phyloP scores from a whole-genome alignment of 2,888 invertebrate species.

The Philaethria dido region DNA sequence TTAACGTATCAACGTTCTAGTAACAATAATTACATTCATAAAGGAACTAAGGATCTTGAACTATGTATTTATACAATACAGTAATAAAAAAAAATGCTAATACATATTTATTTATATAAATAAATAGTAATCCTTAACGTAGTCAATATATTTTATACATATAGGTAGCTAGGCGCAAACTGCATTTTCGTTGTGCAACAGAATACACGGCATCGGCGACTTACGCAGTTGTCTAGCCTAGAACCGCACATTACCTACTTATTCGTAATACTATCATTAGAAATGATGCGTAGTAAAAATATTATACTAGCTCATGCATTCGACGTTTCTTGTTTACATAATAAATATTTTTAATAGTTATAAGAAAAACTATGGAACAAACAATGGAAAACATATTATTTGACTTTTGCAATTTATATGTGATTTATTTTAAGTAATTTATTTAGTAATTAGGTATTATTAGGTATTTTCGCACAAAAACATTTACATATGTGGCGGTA shows the following conservation, averaged over 20 bases:
- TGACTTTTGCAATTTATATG: no score
- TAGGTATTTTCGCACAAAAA: background rate
- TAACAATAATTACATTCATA: no score
- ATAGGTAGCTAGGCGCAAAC: slow-evolving; percentile 49
- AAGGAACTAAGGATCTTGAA: no score
- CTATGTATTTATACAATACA: no score
- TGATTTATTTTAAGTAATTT: background rate
- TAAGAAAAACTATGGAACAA: no score
- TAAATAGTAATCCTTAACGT: background rate
- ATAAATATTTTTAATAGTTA: background rate
- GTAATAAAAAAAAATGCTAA: background rate
- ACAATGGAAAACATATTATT: no score
- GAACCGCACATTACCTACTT: slow-evolving; percentile 43
- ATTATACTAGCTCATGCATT: slow-evolving; percentile 1
- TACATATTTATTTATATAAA: background rate
- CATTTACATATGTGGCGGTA: background rate
- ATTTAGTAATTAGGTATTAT: background rate
- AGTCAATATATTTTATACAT: slow-evolving; percentile 44
- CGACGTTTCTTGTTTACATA: background rate
- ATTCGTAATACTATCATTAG: slow-evolving; percentile 39
- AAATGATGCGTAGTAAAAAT: slow-evolving; percentile 31
- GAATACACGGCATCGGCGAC: slow-evolving; percentile 57
- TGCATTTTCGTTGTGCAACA: slow-evolving; percentile 59
- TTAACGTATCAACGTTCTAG: no score
- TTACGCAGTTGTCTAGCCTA: slow-evolving; percentile 55